Evolutionary conservation across 1,140 invertebrate genomes (phyloP), one percentile per base, ranked within the genome.

Genomic region (Drosophila pachea): DNA sequence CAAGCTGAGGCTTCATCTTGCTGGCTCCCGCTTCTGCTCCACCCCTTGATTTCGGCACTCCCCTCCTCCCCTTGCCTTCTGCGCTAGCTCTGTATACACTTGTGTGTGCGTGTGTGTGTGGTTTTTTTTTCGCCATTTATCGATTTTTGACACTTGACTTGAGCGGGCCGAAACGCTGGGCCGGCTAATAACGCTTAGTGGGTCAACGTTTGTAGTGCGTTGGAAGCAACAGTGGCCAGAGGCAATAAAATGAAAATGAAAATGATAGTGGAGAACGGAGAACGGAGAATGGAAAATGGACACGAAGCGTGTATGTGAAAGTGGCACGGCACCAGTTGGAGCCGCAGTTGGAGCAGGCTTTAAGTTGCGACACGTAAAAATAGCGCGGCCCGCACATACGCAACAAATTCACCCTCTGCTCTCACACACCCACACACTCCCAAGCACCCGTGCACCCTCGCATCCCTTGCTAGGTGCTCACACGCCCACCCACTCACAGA

Each of bases 101-200:
- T 45, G 5, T 12, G 32, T 36, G 9, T 14, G 2, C 22, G n/a
- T 36, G 1, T 49, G 4, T 64, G 42, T 45, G 9, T 72, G 67
- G 38, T 60, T 50, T 12, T 35, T 50, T 33, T 50, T 50, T 7
- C 12, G 49, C 48, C 59, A 45, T 55, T 58, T 86, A 84, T 84
- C 81, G 81, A 84, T 84, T 84, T 84, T 84, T 68, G 67, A 68
- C 81, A 69, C 61, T 62, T 76, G 81, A 71, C 76, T 53, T 16
- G 38, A 56, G 65, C 33, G 58, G 56, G 53, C 56, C 56, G 52
- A 50, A 73, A 60, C 58, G 45, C 52, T 59, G 75, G 66, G 74
- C 79, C 81, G 79, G 79, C 79, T 84, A 84, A 84, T 84, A 86
- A 79, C 70, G 76, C 76, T 84, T 70, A 84, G 76, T 83, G 84